Percentiles rank a stretch among this genome's conserved stretches.
Evolutionary conservation across 2,113 vertebrate species (phyloP).

Genomic region (Aythya baeri): DNA sequence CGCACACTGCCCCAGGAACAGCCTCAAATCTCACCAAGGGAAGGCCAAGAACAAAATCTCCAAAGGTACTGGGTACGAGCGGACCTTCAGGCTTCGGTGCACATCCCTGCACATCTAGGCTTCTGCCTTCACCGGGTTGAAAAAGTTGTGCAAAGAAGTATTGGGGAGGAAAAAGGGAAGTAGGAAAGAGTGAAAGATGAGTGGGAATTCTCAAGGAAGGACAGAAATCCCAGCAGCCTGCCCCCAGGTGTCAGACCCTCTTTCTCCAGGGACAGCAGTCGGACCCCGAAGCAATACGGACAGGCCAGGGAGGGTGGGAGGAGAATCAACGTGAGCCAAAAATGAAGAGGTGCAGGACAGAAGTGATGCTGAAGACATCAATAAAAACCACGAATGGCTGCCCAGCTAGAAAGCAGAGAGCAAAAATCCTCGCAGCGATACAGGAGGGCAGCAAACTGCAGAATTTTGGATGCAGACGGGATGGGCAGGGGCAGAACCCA

Average conservation of each 20-base stretch:
- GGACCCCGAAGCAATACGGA: neutral
- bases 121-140: too few relatives aligned
- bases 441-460: neutral
- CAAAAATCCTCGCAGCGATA: neutral
- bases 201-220: too few relatives aligned
- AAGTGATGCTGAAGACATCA: neutral
- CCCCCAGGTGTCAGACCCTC: too few relatives aligned
- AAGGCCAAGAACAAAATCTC: too few relatives aligned
- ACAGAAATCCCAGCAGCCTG: too few relatives aligned
- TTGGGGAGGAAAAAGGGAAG: neutral
- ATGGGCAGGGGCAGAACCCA: neutral
- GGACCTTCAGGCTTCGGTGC: neutral
- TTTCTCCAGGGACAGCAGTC: too few relatives aligned
- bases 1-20: rapidly evolving
- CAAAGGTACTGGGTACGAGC: neutral
- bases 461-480: neutral
- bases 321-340: neutral
- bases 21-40: neutral
- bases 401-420: neutral
- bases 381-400: neutral
- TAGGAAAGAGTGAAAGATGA: neutral
- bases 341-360: neutral
- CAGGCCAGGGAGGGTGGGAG: neutral
- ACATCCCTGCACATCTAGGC: too few relatives aligned
- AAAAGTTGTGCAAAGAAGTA: too few relatives aligned